Evolutionary conservation across 2,888 invertebrate genomes (phyloP), one percentile per base, ranked within the genome.

Genomic region (Terebella lapidaria): DNA sequence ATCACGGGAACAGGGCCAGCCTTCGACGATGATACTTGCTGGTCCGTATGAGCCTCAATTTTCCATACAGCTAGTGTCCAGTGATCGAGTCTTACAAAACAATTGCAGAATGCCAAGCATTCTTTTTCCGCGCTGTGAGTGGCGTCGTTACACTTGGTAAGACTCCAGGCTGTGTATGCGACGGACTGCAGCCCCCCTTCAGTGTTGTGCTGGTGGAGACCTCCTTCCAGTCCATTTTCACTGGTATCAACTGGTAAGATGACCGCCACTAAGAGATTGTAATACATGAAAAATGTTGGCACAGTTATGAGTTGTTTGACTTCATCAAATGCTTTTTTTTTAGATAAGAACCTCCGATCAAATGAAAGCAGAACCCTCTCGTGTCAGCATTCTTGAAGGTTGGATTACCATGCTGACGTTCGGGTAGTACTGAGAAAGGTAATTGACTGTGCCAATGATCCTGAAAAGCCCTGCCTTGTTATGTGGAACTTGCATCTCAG

Each of bases 31-130:
- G 22, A 46, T 27, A 4, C 24, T 4, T 3, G 26, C 27, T 59
- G 59, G 42, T 59, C 59, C 3, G 49, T 56, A 51, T 59, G 51
- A 15, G 54, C 46, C 18, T 18, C 10, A 27, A 22, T 59, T 49
- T 53, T 29, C 56, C 59, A 30, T 47, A 59, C 3, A 59, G 27
- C 49, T n/a, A n/a, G n/a, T n/a, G n/a, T n/a, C n/a, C 56, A 59
- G 3, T 25, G 30, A 52, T 59, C 56, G n/a, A 27, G 56, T 25
- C 29, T 55, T 22, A 45, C 45, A 27, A 25, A 59, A 5, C 22
- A 30, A 5, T 30, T 10, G n/a, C 18, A n/a, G 5, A 57, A 51
- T 15, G 57, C 57, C 5, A 51, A 20, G 25, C 30, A 26, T 51
- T 57, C 49, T 24, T 57, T 57, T 57, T 57, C n/a, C 29, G 4